phyloP scores from a whole-genome alignment of 2,888 invertebrate species.

The Noctua comes region DNA sequence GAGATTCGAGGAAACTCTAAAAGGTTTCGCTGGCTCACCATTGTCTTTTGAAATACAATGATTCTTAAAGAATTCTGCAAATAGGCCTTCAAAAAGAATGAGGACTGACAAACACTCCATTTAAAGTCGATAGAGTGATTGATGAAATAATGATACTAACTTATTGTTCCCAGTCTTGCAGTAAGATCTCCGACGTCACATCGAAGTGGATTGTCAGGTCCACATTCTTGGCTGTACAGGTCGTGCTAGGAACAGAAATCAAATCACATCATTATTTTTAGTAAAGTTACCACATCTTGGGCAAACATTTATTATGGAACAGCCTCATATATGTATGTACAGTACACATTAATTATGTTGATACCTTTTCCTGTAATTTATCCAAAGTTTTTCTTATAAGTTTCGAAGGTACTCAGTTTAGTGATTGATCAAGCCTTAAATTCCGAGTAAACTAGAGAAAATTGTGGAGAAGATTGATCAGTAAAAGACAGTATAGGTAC shows the following conservation, averaged over 20 bases:
- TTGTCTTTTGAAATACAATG: neutral
- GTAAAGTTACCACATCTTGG: neutral
- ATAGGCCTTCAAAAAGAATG: neutral
- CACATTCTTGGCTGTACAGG: constrained; percentile 96
- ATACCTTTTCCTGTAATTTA: neutral
- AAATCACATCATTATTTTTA: neutral
- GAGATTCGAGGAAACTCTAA: neutral
- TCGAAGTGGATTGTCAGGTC: constrained; percentile 95
- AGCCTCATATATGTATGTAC: neutral
- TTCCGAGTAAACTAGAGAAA: neutral
- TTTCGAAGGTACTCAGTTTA: neutral
- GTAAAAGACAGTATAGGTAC: neutral
- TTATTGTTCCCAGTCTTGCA: constrained; percentile 95
- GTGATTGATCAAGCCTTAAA: neutral
- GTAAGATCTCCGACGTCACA: constrained; percentile 98
- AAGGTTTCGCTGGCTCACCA: neutral
- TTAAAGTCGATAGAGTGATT: neutral
- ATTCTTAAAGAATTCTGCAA: neutral
- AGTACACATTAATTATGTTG: neutral
- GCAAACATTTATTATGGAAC: neutral
- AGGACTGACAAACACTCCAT: neutral
- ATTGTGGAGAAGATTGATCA: neutral
- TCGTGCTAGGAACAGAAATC: constrained; percentile 91
- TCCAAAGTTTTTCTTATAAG: neutral
- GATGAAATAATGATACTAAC: constrained; percentile 74